Evolutionary conservation across 2,113 vertebrate genomes (phyloP).

Genomic region (Notothenia coriiceps): DNA sequence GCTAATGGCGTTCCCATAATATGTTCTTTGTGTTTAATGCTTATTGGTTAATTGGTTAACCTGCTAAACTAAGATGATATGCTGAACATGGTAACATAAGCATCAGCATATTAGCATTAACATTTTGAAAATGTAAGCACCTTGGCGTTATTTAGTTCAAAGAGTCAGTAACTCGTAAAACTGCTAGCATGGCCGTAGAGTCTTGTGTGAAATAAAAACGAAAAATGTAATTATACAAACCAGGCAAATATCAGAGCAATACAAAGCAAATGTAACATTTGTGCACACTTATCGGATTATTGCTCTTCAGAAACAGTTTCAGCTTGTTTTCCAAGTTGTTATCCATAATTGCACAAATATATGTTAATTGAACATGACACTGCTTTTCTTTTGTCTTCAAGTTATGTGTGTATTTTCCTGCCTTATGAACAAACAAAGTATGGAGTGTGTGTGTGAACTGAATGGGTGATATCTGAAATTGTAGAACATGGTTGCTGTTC

Average conservation of each 20-base stretch:
- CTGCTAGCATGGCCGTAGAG: too few relatives aligned
- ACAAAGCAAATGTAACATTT: neutral
- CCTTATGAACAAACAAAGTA: neutral
- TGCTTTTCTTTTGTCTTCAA: neutral
- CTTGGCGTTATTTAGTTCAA: too few relatives aligned
- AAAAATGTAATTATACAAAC: neutral
- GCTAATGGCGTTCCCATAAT: neutral
- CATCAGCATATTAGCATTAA: neutral
- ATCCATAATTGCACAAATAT: neutral
- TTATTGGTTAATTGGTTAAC: neutral
- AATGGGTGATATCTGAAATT: conserved; percentile 34
- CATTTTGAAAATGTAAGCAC: neutral
- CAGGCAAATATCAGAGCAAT: neutral
- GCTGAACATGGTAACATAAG: neutral
- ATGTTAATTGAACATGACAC: neutral
- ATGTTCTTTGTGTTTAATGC: neutral
- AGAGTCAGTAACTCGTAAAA: too few relatives aligned
- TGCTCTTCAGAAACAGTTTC: neutral
- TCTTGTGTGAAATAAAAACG: neutral
- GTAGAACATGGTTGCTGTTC: conserved; percentile 38
- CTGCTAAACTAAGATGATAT: neutral
- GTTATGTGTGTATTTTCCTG: neutral
- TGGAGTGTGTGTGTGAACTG: neutral
- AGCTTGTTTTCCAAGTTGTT: neutral
- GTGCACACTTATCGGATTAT: too few relatives aligned